Percentiles rank a stretch among this genome's conserved stretches.
These are phyloP conservation scores for Nothobranchius kuhntae DNA, from an alignment of 2,113 vertebrate species.

Conservation along the genomic window DNA sequence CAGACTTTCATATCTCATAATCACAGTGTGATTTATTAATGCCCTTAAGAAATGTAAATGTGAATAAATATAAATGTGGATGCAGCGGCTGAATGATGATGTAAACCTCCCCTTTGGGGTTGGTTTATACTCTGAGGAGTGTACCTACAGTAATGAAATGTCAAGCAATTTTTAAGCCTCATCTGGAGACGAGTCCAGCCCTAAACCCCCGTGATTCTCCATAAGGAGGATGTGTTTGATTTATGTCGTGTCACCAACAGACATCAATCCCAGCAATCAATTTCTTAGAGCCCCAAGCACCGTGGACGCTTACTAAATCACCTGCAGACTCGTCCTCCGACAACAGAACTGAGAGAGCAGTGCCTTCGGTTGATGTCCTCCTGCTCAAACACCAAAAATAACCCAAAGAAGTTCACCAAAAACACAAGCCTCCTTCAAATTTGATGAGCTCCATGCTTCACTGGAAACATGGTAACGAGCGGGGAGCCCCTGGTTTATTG, in stretches of 20 bases:
- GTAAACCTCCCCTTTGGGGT: not conserved
- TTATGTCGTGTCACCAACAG: conserved; percentile 39
- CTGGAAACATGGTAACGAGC: conserved; percentile 10
- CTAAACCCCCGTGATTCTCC: conserved; percentile 38
- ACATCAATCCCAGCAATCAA: conserved; percentile 25
- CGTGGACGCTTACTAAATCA: conserved; percentile 33
- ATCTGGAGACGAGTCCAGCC: conserved; percentile 12
- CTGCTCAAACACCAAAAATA: not conserved
- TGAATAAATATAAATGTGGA: not conserved
- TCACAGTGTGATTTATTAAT: not conserved
- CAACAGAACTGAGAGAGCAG: conserved; percentile 1
- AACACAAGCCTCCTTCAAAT: not conserved
- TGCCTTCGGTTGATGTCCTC: conserved; percentile 3
- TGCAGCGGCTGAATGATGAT: not conserved
- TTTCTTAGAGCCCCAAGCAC: conserved; percentile 22
- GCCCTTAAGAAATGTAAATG: not conserved
- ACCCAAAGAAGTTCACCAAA: not conserved
- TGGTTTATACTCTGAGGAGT: not conserved
- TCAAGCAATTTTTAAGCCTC: conserved; percentile 32
- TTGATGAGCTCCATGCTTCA: conserved; percentile 15
- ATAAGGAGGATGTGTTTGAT: conserved; percentile 33
- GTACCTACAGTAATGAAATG: conserved; percentile 19
- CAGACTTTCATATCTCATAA: conserved; percentile 1
- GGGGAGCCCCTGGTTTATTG: conserved; percentile 1
- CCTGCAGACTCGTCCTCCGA: conserved; percentile 12